Base-by-base conservation (phyloP, 2,888 invertebrate genomes). In the Mesorhabditis spiculigera region DNA sequence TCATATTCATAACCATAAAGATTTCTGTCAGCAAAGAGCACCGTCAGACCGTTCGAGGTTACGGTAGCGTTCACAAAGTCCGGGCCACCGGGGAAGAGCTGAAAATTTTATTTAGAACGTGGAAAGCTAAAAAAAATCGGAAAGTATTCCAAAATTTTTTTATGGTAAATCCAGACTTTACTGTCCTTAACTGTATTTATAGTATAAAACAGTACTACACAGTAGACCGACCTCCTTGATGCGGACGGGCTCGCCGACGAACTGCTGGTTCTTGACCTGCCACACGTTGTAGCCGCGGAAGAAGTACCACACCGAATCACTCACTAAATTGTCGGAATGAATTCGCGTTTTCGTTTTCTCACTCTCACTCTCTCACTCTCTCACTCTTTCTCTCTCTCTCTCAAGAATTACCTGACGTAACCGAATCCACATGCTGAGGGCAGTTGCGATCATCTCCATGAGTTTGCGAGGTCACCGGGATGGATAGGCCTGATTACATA, bases 31-130 rank as follows among this genome's bases (percentile, higher is more conserved):
- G 78, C 78, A 69, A 83, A 78, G 50, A 83, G 70, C 45, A 81
- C 70, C 43, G 73, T 78, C 58, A 78, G 65, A 3, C 68, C 68
- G 6, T 74, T 77, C n/a, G 75, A 73, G 6, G 77, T 73, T 1
- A 81, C 79, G 44, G 82, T 81, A 16, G 81, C 83, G 67, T 81
- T 79, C 16, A 83, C 80, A 61, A 78, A 78, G 41, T 75, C 70
- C 4, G 83, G 83, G 5, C 79, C 83, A 41, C 73, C 72, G 5
- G 82, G 82, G 73, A 83, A 82, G 6, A 75, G 73, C 75, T 73
- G 43, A 28, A 69, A 4, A 28, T 3, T 28, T 1, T 1, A 28
- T 28, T 28, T 28, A 3, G 28, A 28, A 28, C 28, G 28, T 10
- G 42, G 63, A 41, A 10, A 68, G n/a, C n/a, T n/a, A n/a, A n/a